phyloP scores from a whole-genome alignment of 2,797 vertebrate genomes.

The Enteromius paludinosus region DNA sequence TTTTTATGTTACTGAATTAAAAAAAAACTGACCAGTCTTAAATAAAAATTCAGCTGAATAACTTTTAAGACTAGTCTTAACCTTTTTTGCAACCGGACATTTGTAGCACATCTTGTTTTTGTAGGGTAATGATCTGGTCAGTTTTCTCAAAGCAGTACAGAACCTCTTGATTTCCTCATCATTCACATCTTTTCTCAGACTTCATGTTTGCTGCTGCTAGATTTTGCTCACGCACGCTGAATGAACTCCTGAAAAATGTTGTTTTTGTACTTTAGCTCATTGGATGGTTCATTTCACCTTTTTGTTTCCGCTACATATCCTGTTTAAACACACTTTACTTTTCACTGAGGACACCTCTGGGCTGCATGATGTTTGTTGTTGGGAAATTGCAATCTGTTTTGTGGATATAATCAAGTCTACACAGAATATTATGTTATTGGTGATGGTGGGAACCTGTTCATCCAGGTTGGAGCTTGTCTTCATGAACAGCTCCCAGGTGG shows the following conservation, averaged over 20 bases:
- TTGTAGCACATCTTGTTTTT: neutral
- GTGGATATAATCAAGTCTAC: slow-evolving; percentile 2
- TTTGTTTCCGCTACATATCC: neutral
- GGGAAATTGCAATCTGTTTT: slow-evolving; percentile 3
- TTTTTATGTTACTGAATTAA: no score
- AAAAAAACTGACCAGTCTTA: no score
- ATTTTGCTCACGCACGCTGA: neutral
- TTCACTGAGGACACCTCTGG: neutral
- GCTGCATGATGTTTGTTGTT: slow-evolving; percentile 7
- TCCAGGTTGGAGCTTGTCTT: slow-evolving; percentile 3
- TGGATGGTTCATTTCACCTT: slow-evolving; percentile 4
- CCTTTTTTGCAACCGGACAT: neutral
- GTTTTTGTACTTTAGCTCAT: neutral
- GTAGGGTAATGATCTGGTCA: neutral
- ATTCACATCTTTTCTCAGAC: neutral
- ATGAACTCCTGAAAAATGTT: neutral
- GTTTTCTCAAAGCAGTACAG: neutral
- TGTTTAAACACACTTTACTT: slow-evolving; percentile 16
- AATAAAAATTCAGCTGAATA: neutral
- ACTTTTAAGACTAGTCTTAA: neutral
- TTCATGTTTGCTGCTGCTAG: no score
- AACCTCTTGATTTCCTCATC: neutral
- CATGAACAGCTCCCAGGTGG: slow-evolving; percentile 14
- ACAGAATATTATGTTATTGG: neutral
- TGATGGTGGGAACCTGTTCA: slow-evolving; percentile 19